A percentile compares a stretch with the other conserved stretches of the same genome.
Conservation (phyloP, 2,888 invertebrate species). For the Hylaea fasciaria region DNA sequence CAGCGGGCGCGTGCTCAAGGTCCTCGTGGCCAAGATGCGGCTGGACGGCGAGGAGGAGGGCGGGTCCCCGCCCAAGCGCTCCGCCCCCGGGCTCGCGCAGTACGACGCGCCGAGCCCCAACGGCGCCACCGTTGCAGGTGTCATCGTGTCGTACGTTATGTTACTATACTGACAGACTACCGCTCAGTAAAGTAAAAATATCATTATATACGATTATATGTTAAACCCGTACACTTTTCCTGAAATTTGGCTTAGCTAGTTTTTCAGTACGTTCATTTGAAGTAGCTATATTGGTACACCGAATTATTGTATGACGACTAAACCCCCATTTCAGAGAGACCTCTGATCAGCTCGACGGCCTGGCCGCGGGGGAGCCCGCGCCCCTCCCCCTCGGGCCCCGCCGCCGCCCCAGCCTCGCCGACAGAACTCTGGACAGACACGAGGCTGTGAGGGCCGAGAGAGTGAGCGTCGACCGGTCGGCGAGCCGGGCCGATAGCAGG, state of each 20-base stretch:
- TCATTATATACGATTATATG: too few relatives aligned
- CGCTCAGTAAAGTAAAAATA: too few relatives aligned
- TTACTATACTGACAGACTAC: not conserved
- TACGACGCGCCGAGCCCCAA: constrained; percentile 76
- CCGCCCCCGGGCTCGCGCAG: constrained; percentile 21
- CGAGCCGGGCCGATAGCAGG: too few relatives aligned
- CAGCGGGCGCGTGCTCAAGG: constrained; percentile 68
- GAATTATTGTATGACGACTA: too few relatives aligned
- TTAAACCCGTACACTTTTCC: too few relatives aligned
- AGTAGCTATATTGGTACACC: too few relatives aligned
- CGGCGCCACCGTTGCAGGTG: constrained; percentile 68
- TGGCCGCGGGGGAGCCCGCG: not conserved
- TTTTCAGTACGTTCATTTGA: too few relatives aligned
- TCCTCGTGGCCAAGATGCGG: constrained; percentile 71
- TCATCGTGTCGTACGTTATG: constrained; percentile 68
- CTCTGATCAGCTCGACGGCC: not conserved
- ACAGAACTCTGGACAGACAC: not conserved
- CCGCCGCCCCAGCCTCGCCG: not conserved
- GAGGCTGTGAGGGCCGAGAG: not conserved
- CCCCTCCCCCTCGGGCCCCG: not conserved
- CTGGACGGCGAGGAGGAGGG: constrained; percentile 48
- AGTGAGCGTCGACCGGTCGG: too few relatives aligned
- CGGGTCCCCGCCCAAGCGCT: constrained; percentile 49
- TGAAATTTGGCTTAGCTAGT: too few relatives aligned
- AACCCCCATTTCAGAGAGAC: not conserved